Evolutionary conservation across 2,797 vertebrate species (phyloP).

Genomic region (Orientallactaga sibirica): DNA sequence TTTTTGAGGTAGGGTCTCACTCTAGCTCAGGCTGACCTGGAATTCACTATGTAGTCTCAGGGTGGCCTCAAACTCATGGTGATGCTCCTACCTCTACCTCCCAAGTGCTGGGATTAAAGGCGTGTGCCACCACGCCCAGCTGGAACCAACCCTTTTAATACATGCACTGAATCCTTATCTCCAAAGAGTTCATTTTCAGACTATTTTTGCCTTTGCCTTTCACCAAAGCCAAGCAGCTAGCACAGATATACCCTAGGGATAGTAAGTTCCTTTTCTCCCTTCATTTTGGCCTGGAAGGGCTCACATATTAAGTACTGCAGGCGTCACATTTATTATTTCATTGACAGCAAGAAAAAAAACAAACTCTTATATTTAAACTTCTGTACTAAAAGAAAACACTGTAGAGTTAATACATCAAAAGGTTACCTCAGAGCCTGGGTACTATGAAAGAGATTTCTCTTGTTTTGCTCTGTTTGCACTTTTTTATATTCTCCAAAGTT

Average conservation of each 20-base stretch:
- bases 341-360: conserved; percentile 8
- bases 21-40: too few relatives aligned
- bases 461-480: background rate
- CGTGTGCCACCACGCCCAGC: too few relatives aligned
- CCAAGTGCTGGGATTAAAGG: too few relatives aligned
- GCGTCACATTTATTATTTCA: conserved; percentile 44
- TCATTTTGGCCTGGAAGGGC: background rate
- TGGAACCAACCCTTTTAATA: conserved; percentile 50
- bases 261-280: background rate
- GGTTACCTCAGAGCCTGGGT: background rate
- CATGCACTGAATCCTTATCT: background rate
- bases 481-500: conserved; percentile 49
- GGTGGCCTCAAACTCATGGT: too few relatives aligned
- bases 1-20: too few relatives aligned
- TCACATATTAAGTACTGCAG: background rate
- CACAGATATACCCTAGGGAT: background rate
- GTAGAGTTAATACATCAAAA: background rate
- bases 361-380: conserved; percentile 7
- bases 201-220: conserved; percentile 20
- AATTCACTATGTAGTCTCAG: too few relatives aligned
- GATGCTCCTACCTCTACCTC: too few relatives aligned
- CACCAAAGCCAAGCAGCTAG: conserved; percentile 30
- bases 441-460: conserved; percentile 5
- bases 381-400: conserved; percentile 1
- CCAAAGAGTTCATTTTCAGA: background rate